phyloP scores from a whole-genome alignment of 2,797 vertebrate species.

The Heliangelus exortis region DNA sequence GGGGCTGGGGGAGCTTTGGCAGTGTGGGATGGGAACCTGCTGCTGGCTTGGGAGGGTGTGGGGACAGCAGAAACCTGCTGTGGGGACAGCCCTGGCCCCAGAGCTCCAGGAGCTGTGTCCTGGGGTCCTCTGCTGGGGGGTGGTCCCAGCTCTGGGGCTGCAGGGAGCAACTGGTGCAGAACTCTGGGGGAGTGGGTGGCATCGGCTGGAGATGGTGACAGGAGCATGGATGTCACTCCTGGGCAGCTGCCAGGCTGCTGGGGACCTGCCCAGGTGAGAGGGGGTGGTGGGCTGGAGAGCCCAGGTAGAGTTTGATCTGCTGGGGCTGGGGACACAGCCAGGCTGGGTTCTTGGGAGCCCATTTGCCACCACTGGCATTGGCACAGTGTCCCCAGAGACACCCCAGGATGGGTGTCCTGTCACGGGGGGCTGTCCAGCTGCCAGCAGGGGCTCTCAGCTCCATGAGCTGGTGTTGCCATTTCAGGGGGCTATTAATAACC shows the following conservation, averaged over 20 bases:
- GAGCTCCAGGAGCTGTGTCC: not conserved
- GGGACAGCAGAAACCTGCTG: rapidly evolving
- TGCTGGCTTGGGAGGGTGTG: rapidly evolving
- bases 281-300: too few relatives aligned
- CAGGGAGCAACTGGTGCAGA: not conserved
- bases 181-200: not conserved
- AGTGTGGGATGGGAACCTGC: too few relatives aligned
- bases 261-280: not conserved
- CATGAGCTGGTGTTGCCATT: not conserved
- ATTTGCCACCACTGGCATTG: rapidly evolving
- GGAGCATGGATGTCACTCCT: not conserved
- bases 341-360: not conserved
- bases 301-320: not conserved
- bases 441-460: rapidly evolving
- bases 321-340: not conserved
- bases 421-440: rapidly evolving
- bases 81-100: not conserved
- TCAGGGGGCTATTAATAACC: not conserved
- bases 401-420: not conserved
- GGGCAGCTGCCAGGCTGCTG: not conserved
- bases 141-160: not conserved
- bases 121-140: not conserved
- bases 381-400: not conserved
- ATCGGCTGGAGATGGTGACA: not conserved
- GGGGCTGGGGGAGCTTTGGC: too few relatives aligned